Conservation (phyloP, 2,888 invertebrate genomes). For the Ganaspis brasiliensis region DNA sequence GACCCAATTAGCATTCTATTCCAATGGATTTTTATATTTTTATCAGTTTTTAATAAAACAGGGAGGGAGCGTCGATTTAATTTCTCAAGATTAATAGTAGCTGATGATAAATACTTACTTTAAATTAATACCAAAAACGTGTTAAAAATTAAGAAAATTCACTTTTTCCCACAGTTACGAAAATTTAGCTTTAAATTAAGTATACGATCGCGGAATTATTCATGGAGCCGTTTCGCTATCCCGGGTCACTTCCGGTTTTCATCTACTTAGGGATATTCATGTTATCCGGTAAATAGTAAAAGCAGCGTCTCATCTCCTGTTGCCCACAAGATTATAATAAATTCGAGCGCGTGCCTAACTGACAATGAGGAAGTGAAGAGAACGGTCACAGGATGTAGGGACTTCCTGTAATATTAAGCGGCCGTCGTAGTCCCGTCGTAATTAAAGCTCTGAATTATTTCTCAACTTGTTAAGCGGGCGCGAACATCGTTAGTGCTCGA, state of each 20-base stretch:
- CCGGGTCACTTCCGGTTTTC: slow-evolving; percentile 29
- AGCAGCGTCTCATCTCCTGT: slow-evolving; percentile 31
- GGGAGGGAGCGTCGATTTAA: too few relatives aligned
- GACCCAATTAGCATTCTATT: too few relatives aligned
- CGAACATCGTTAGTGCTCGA: slow-evolving; percentile 73
- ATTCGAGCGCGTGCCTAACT: slow-evolving; percentile 63
- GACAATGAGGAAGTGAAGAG: slow-evolving; percentile 64
- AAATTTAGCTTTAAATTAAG: slow-evolving; percentile 11
- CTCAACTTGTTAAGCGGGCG: slow-evolving; percentile 71
- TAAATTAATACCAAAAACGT: not conserved
- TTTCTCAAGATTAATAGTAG: too few relatives aligned
- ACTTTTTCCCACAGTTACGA: not conserved
- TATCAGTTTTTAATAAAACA: too few relatives aligned
- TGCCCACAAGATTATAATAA: slow-evolving; percentile 58
- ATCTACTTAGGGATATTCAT: slow-evolving; percentile 14
- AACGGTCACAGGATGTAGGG: slow-evolving; percentile 51
- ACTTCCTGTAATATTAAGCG: slow-evolving; percentile 68
- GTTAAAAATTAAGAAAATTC: not conserved
- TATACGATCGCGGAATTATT: not conserved
- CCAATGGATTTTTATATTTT: too few relatives aligned
- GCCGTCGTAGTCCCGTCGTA: slow-evolving; percentile 68
- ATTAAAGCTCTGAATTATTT: slow-evolving; percentile 78
- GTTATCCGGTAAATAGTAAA: slow-evolving; percentile 24
- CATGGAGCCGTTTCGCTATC: slow-evolving; percentile 4
- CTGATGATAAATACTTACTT: too few relatives aligned